Conservation (phyloP, 2,888 invertebrate species). For the Drosophila nr. perissopoda region DNA sequence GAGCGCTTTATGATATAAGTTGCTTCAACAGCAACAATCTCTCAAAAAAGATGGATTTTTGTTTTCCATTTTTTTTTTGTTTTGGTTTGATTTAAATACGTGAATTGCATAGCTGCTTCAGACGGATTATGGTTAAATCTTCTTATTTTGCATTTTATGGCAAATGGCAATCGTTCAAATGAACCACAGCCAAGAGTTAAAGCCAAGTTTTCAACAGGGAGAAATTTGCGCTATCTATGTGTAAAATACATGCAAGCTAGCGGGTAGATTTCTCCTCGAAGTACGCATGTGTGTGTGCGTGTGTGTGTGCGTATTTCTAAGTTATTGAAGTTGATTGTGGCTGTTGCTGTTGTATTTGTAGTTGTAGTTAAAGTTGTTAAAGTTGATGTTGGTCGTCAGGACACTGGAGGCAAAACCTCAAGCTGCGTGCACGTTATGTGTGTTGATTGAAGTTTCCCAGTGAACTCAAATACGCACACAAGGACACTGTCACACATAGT, state of each 20-base stretch:
- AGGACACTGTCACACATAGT: background rate
- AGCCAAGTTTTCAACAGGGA: conserved; percentile 8
- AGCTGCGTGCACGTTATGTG: conserved; percentile 61
- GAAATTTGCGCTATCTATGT: conserved; percentile 12
- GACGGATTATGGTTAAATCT: background rate
- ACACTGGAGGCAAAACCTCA: conserved; percentile 37
- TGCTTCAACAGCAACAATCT: background rate
- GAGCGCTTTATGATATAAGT: background rate
- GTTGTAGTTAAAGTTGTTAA: conserved; percentile 11
- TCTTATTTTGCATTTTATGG: background rate
- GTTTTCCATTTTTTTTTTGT: background rate
- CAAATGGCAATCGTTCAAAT: background rate
- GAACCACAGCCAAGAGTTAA: conserved; percentile 1
- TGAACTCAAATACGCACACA: conserved; percentile 21
- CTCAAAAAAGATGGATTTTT: background rate
- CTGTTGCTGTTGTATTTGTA: conserved; percentile 28
- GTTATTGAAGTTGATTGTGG: conserved; percentile 66
- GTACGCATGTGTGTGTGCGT: background rate
- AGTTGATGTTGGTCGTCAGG: conserved; percentile 12
- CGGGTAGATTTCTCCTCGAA: conserved; percentile 17
- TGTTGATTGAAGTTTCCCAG: conserved; percentile 61
- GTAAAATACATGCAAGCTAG: conserved; percentile 46
- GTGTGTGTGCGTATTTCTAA: conserved; percentile 25
- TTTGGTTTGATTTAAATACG: background rate
- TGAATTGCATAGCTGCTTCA: background rate